Base-by-base conservation (phyloP, 2,113 vertebrate species). In the Oryzias curvinotus region DNA sequence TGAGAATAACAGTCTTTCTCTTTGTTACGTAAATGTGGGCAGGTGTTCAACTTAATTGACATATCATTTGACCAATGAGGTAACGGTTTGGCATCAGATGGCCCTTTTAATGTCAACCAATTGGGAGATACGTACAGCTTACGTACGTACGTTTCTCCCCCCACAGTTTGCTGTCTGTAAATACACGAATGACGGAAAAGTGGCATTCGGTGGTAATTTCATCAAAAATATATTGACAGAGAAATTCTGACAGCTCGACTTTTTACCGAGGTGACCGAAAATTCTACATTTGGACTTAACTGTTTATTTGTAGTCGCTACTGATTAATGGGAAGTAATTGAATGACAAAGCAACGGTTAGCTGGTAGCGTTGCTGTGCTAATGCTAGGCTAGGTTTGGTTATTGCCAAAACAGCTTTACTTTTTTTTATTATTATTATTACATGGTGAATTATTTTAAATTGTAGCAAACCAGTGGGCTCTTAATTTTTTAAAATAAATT, bases 161-260 rank as follows among this genome's bases (percentile, higher is more conserved):
- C 50, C 28, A 62, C 70, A 71, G 66, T 73, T 70, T 65, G 36
- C 36, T 36, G 8, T 12, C 36, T 91, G 92, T 93, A 92, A 93
- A 93, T 92, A 92, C 85, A 91, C 85, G 81, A 85, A 83, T 88
- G 87, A 86, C 83, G 76, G 73, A 82, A 65, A 50, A 73, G 68
- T 42, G 70, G 49, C 21, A 57, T 50, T 58, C 52, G 65, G 59
- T 70, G 61, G 61, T 73, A 73, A 71, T 70, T 55, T 62, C 52
- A 62, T 51, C 19, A 57, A 57, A 79, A 48, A 63, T 64, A 17
- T 19, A 36, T 55, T 44, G 44, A 65, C 23, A 5, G 66, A 51
- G 25, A 65, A 62, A 62, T 72, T 25, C 10, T 2, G 10, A 25
- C 25, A 58, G 60, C 57, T 53, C 50, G 60, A 61, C 46, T 66